A percentile compares a stretch with the other conserved stretches of the same genome.
phyloP scores from a whole-genome alignment of 2,797 vertebrate genomes.

The Graptemys geographica region DNA sequence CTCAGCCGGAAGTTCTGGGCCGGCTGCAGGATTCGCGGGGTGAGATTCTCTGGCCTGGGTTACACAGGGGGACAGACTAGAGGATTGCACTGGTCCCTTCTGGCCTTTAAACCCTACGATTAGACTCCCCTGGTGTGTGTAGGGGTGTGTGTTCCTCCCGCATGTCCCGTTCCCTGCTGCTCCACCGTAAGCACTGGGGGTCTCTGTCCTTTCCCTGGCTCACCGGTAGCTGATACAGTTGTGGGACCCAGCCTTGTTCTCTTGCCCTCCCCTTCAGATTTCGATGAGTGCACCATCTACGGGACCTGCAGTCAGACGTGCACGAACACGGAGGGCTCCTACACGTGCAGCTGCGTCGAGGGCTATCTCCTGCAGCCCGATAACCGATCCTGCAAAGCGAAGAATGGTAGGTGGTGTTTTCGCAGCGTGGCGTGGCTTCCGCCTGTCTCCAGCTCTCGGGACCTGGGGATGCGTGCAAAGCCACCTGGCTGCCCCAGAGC shows the following conservation, averaged over 20 bases:
- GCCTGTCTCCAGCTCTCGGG: neutral
- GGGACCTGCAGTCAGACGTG: slow-evolving; percentile 97
- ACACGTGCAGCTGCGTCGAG: slow-evolving; percentile 95
- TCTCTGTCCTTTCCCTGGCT: neutral
- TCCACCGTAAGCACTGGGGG: neutral
- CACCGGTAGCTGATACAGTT: fast-evolving
- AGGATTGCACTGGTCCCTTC: neutral
- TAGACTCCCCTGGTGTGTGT: neutral
- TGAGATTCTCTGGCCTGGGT: neutral
- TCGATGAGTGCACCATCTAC: slow-evolving; percentile 92
- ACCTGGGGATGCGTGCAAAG: neutral
- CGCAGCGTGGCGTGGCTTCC: fast-evolving
- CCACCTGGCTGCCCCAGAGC: no score
- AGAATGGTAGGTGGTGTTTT: slow-evolving; percentile 87
- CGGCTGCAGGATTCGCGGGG: no score
- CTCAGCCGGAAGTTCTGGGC: neutral
- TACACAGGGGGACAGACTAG: neutral
- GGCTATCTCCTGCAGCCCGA: slow-evolving; percentile 96
- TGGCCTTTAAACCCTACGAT: no score
- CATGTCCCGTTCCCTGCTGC: neutral
- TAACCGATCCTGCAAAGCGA: slow-evolving; percentile 98
- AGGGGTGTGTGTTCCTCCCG: neutral
- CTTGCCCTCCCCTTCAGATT: slow-evolving; percentile 83
- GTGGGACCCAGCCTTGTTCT: neutral
- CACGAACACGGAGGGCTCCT: slow-evolving; percentile 91